Base-by-base conservation (phyloP, 2,888 invertebrate species). In the Oligia strigilis region DNA sequence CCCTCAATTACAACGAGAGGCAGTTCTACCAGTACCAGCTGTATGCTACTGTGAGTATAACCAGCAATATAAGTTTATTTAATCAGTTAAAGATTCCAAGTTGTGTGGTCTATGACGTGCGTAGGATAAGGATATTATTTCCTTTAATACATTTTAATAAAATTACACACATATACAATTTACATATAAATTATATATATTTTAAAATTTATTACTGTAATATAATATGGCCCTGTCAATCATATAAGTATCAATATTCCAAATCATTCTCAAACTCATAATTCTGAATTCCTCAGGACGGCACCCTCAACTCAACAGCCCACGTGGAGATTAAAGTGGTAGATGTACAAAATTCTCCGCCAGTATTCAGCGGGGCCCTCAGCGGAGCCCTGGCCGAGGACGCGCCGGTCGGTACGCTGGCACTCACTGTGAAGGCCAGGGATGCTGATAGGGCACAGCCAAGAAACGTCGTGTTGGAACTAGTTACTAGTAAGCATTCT, bases 291-390 rank as follows among this genome's bases (percentile, higher is more conserved):
- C 1, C 0, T 1, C 91, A 99, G 98, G 99, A 99, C 93, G 99
- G 99, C 0, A 97, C 97, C 19, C 98, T 98, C 88, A 98, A 98
- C 89, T 98, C 98, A 0, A 97, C 98, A 19, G 98, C 98, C 0
- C 98, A 97, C 72, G 98, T 99, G 23, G 98, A 98, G 91, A 98
- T 99, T 49, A 98, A 98, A 85, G 98, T 99, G 0, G 97, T 98
- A 82, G 99, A 99, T 92, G 98, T 99, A 0, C 99, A 99, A 96
- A 99, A 99, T 94, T 98, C 98, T 1, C 98, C 99, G 0, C 99
- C 99, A 0, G 97, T 98, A 77, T 99, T 99, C 95, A 97, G 98
- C 71, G 98, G 98, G 0, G 98, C 98, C 0, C 96, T 99, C 77
- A 98, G 98, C 23, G 98, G 98, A 0, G 98, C 99, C 46, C 97